Conservation (phyloP, 2,797 vertebrate species). For the Sylvilagus floridanus region DNA sequence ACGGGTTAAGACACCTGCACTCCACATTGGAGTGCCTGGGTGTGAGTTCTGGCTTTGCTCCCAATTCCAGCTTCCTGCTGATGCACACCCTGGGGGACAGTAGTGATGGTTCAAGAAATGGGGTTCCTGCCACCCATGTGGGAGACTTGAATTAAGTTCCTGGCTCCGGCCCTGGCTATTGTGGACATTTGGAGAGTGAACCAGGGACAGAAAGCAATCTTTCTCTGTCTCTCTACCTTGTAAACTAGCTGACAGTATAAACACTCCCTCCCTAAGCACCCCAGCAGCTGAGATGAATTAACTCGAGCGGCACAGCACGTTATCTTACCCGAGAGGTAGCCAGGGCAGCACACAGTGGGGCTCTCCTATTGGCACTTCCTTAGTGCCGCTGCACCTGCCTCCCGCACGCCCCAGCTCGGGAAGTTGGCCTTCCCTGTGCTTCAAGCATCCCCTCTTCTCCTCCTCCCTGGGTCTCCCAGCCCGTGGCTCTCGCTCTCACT, state of each 20-base stretch:
- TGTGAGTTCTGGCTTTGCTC: too few relatives aligned
- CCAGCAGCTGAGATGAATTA: background rate
- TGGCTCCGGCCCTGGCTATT: too few relatives aligned
- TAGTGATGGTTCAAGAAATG: too few relatives aligned
- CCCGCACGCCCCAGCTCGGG: background rate
- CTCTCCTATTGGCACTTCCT: background rate
- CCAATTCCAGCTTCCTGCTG: too few relatives aligned
- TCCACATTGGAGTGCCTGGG: background rate
- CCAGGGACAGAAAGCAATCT: too few relatives aligned
- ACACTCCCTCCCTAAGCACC: background rate
- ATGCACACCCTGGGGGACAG: too few relatives aligned
- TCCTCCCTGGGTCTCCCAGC: background rate
- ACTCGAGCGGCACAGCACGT: background rate
- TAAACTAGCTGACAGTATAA: background rate
- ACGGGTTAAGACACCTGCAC: background rate
- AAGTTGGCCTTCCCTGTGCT: background rate
- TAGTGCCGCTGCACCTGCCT: too few relatives aligned
- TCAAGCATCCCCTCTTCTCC: background rate
- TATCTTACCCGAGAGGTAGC: background rate
- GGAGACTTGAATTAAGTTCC: too few relatives aligned
- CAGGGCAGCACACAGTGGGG: fast-evolving
- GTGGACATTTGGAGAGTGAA: too few relatives aligned
- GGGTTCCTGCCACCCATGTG: too few relatives aligned
- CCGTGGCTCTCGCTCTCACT: background rate
- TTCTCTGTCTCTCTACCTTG: too few relatives aligned